Evolutionary conservation across 2,888 invertebrate species (phyloP), one percentile per base, ranked within the genome.

Genomic region (Chymomyza procnemis): DNA sequence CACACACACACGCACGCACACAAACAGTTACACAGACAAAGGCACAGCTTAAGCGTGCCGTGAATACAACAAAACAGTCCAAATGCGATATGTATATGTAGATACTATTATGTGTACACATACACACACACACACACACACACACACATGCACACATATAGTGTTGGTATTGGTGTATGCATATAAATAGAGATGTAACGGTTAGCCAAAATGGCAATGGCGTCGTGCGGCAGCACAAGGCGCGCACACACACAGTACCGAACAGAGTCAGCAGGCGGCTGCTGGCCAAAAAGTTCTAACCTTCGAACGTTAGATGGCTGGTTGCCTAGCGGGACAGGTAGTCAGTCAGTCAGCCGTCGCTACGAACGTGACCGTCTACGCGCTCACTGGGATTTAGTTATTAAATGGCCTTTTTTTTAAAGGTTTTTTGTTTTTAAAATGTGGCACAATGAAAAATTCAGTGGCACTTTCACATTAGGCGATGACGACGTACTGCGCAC

Each of bases 381-480:
- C 26, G 66, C 69, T 74, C 68, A 68, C 69, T 73, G 72, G 66
- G 75, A 82, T 86, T 79, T 85, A 84, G 81, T 82, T 82, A 86
- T 82, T 82, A 82, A 81, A 82, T 75, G 73, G 70, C 74, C 69
- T 72, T 84, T 71, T 69, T n/a, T n/a, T n/a, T n/a, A n/a, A n/a
- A n/a, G n/a, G n/a, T n/a, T n/a, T n/a, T 66, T 67, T 73, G 41
- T 16, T 16, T 26, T 55, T 54, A 22, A 54, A 22, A 22, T 56
- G 56, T 56, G 56, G 19, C n/a, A 22, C 19, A 22, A 56, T 12
- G n/a, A 56, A 12, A 22, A 54, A 16, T 21, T 16, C 52, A n/a
- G 12, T 22, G 18, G 26, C 55, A 55, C 55, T 41, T 41, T 41
- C 34, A 41, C 34, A 41, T 41, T 41, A 41, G 34, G n/a, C n/a